Percentiles rank a stretch among this genome's conserved stretches.
Conservation (phyloP, 2,888 invertebrate genomes). For the Nymphalis polychloros region DNA sequence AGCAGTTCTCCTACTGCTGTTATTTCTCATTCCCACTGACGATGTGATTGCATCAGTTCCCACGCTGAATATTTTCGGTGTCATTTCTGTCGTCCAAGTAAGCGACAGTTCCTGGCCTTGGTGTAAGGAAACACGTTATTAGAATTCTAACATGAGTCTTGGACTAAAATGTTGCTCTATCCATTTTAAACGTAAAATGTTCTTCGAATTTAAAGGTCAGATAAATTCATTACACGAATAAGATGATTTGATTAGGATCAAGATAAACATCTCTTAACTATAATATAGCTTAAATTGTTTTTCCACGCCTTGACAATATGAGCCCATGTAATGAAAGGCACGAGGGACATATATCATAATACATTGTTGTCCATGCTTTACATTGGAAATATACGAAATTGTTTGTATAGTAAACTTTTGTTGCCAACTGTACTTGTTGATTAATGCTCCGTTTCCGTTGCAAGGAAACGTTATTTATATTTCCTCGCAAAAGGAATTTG, state of each 20-base stretch:
- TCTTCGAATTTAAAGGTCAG: constrained; percentile 25
- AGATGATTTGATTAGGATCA: neutral
- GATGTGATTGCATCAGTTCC: constrained; percentile 1
- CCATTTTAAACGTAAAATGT: constrained; percentile 28
- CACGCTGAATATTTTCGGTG: constrained; percentile 1
- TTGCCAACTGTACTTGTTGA: neutral
- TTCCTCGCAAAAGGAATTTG: constrained; percentile 1
- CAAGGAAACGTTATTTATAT: constrained; percentile 3
- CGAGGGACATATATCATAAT: too few species aligned
- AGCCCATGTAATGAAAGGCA: too few species aligned
- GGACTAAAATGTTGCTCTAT: constrained; percentile 24
- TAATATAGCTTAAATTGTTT: too few species aligned
- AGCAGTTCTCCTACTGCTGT: neutral
- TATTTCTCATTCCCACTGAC: neutral
- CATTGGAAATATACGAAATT: neutral
- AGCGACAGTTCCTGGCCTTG: constrained; percentile 21
- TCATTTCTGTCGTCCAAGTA: constrained; percentile 2
- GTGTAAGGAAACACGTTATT: constrained; percentile 24
- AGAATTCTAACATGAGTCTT: constrained; percentile 23
- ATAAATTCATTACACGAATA: neutral
- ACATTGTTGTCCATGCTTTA: too few species aligned
- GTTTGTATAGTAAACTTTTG: neutral
- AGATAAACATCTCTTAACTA: neutral
- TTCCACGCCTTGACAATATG: too few species aligned
- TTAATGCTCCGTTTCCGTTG: neutral